Percentiles rank a stretch among this genome's conserved stretches.
Evolutionary conservation across 2,888 invertebrate species (phyloP).

Genomic region (Chirona hameri): DNA sequence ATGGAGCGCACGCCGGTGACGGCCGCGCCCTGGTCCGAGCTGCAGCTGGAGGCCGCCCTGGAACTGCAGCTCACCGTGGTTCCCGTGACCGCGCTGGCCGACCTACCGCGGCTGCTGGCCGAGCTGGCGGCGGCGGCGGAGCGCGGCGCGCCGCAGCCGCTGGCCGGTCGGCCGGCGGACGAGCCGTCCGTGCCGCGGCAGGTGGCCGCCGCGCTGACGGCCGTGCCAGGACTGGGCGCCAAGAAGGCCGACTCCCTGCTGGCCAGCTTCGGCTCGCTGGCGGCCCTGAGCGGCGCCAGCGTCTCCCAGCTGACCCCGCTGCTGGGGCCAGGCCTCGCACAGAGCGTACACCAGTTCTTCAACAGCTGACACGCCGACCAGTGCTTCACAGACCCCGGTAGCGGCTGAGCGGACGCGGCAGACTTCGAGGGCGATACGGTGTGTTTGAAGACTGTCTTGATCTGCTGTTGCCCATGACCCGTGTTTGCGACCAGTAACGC

Average conservation of each 20-base stretch:
- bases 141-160: neutral
- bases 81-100: neutral
- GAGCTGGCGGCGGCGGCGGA: neutral
- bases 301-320: neutral
- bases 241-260: neutral
- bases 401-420: no score
- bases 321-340: neutral
- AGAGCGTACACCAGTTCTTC: neutral
- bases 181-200: neutral
- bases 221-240: conserved; percentile 3
- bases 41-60: neutral
- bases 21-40: neutral
- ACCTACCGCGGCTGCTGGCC: conserved; percentile 10
- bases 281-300: neutral
- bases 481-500: no score
- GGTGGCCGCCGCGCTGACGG: neutral
- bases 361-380: neutral
- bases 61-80: neutral
- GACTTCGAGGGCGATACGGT: no score
- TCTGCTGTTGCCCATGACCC: no score
- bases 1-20: conserved; percentile 12
- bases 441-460: no score
- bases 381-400: no score
- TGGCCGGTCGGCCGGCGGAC: neutral
- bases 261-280: neutral